Evolutionary conservation across 2,888 invertebrate genomes (phyloP).

Genomic region (Melanostoma mellinum): DNA sequence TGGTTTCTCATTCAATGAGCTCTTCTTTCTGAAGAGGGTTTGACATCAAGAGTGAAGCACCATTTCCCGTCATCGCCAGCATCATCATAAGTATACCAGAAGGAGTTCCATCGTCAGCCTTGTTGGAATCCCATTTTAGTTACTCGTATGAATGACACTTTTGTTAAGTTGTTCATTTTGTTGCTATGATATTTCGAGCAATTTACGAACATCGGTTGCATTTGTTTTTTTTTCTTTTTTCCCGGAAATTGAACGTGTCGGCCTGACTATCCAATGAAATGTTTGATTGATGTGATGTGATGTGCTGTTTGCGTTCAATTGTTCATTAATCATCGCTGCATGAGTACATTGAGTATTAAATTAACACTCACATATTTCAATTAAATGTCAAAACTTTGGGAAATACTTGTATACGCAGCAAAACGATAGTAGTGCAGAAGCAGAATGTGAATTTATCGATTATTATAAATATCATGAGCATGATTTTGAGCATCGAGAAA

Average conservation of each 20-base stretch:
- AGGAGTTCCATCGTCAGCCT: constrained; percentile 50
- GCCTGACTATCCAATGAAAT: constrained; percentile 39
- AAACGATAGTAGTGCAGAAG: too few relatives aligned
- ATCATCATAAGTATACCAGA: constrained; percentile 6
- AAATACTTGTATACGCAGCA: too few relatives aligned
- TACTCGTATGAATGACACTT: constrained; percentile 65
- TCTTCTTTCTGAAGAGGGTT: constrained; percentile 62
- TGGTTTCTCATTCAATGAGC: constrained; percentile 42
- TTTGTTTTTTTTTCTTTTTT: constrained; percentile 29
- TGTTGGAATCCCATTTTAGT: constrained; percentile 63
- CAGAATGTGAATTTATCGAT: too few relatives aligned
- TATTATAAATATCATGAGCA: too few relatives aligned
- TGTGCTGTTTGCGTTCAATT: constrained; percentile 8
- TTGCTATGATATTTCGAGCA: constrained; percentile 50
- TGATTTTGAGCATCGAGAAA: too few relatives aligned
- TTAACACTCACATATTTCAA: too few relatives aligned
- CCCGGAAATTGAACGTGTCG: constrained; percentile 60
- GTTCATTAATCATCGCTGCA: too few relatives aligned
- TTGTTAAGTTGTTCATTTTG: constrained; percentile 54
- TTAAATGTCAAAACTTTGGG: too few relatives aligned
- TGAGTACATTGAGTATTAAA: too few relatives aligned
- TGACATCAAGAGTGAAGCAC: constrained; percentile 60
- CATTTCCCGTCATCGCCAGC: constrained; percentile 55
- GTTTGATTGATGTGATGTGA: constrained; percentile 46
- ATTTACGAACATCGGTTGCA: constrained; percentile 33